Conservation (phyloP, 2,113 vertebrate genomes). For the Tetraodon nigroviridis region DNA sequence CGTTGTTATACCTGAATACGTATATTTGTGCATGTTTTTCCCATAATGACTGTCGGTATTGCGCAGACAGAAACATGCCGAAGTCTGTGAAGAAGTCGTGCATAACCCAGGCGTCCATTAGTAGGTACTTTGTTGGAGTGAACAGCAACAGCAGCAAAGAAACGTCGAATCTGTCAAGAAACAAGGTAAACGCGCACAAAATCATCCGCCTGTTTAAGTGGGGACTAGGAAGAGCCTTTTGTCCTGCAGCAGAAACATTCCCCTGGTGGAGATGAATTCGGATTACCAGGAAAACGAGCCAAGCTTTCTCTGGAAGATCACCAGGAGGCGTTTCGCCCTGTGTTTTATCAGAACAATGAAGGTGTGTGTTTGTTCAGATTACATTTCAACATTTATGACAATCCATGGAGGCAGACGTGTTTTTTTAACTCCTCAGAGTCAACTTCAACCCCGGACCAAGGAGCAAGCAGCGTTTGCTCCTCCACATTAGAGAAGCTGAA, state of each 20-base stretch:
- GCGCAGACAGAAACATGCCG: constrained; percentile 40
- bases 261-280: constrained; percentile 15
- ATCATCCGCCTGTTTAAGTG: background rate
- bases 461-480: constrained; percentile 41
- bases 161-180: constrained; percentile 14
- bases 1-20: rapidly evolving
- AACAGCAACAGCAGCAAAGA: constrained; percentile 3
- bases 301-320: constrained; percentile 34
- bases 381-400: background rate
- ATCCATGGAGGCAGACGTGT: too few relatives aligned
- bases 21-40: rapidly evolving
- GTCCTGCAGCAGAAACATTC: constrained; percentile 45
- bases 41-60: background rate
- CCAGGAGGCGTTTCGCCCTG: background rate
- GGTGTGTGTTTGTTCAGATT: constrained; percentile 30
- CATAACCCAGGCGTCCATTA: constrained; percentile 71
- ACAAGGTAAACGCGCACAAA: constrained; percentile 47
- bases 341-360: constrained; percentile 17
- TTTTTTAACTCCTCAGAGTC: background rate
- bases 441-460: constrained; percentile 27
- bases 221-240: background rate
- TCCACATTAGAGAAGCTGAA: constrained; percentile 67
- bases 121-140: constrained; percentile 72
- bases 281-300: constrained; percentile 54
- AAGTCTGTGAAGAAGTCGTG: constrained; percentile 62